These are phyloP conservation scores for Drosophila crucigera DNA, from an alignment of 2,888 invertebrate genomes.

Conservation along the genomic window DNA sequence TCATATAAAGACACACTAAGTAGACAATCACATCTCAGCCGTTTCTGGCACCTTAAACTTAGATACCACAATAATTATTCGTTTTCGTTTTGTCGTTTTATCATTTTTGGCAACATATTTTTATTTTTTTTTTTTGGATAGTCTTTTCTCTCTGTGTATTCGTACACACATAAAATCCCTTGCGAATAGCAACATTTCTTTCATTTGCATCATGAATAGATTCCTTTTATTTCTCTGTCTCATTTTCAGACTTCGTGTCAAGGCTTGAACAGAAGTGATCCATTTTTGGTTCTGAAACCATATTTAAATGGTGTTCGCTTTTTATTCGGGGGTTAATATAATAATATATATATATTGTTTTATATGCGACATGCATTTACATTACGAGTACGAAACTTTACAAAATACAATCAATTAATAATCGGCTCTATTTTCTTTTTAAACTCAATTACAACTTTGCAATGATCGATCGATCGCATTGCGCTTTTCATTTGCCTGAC, in stretches of 20 bases:
- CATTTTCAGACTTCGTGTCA: not conserved
- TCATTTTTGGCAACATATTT: not conserved
- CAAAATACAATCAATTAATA: not conserved
- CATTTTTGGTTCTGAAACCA: not conserved
- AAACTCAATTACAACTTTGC: not conserved
- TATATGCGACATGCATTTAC: conserved; percentile 3
- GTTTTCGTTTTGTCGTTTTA: not conserved
- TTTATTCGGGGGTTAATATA: not conserved
- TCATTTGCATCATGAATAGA: not conserved
- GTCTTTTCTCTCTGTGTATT: not conserved
- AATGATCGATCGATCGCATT: not conserved
- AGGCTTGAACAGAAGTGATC: not conserved
- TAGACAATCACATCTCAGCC: not conserved
- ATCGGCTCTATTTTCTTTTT: not conserved
- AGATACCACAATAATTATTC: not conserved
- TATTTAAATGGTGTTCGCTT: not conserved
- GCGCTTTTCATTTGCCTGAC: not conserved
- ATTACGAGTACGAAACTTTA: not conserved
- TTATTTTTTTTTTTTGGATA: not conserved
- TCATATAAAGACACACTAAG: not conserved
- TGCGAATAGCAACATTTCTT: not conserved
- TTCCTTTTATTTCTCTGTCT: not conserved
- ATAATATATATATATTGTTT: not conserved
- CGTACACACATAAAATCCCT: not conserved
- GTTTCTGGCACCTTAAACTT: not conserved